These are phyloP conservation scores for Lampris megalopsis DNA, from an alignment of 2,113 vertebrate genomes.

Conservation along the genomic window DNA sequence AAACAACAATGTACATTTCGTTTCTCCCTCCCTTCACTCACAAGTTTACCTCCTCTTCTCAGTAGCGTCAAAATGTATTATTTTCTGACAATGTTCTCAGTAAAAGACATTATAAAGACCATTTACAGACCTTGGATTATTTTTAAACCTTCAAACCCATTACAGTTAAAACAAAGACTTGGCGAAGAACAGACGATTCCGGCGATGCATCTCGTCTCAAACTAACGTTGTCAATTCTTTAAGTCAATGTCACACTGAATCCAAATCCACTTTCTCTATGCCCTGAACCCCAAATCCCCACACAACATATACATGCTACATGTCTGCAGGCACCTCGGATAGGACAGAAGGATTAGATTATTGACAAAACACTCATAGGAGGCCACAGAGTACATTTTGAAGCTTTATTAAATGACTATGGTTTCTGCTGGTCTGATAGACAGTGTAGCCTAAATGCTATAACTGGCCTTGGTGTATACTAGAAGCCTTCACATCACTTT, in stretches of 20 bases:
- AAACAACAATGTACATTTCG: slow-evolving; percentile 80
- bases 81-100: slow-evolving; percentile 33
- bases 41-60: slow-evolving; percentile 34
- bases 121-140: slow-evolving; percentile 46
- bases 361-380: slow-evolving; percentile 67
- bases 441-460: slow-evolving; percentile 32
- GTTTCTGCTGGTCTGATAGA: slow-evolving; percentile 47
- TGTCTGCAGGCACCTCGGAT: slow-evolving; percentile 83
- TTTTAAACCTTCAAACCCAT: slow-evolving; percentile 36
- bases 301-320: slow-evolving; percentile 84
- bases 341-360: slow-evolving; percentile 75
- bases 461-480: no score
- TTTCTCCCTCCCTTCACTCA: slow-evolving; percentile 38
- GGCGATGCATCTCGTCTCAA: background rate
- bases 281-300: slow-evolving; percentile 29
- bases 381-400: slow-evolving; percentile 69
- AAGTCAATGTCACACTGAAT: slow-evolving; percentile 7
- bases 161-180: slow-evolving; percentile 30
- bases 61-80: slow-evolving; percentile 54
- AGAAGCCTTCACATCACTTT: slow-evolving; percentile 43
- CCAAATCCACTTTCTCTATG: slow-evolving; percentile 28
- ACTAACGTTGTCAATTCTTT: no score
- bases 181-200: slow-evolving; percentile 20
- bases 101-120: slow-evolving; percentile 24
- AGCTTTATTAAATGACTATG: slow-evolving; percentile 51